Conservation (phyloP, 2,113 vertebrate species). For the Emydocephalus ijimae region DNA sequence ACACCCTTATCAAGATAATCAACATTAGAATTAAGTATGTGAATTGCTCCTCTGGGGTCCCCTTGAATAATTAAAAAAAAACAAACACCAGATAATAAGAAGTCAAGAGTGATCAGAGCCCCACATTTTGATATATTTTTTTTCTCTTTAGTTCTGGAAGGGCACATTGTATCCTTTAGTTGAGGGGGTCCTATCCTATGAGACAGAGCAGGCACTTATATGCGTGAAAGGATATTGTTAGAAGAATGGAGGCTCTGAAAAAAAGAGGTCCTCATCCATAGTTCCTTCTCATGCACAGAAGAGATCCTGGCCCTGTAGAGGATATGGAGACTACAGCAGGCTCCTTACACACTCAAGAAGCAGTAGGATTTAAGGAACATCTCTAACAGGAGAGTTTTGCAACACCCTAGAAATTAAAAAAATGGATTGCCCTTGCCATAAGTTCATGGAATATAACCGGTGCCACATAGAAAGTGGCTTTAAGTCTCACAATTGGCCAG, state of each 20-base stretch:
- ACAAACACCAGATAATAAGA: not conserved
- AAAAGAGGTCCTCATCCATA: not conserved
- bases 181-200: not conserved
- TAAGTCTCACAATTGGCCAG: slow-evolving; percentile 7
- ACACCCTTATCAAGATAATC: not conserved
- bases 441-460: slow-evolving; percentile 3
- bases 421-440: not conserved
- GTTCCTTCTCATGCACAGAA: slow-evolving; percentile 21
- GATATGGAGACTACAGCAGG: not conserved
- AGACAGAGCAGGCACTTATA: slow-evolving; percentile 9
- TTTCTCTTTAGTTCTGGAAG: not conserved
- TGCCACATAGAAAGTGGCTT: slow-evolving; percentile 29
- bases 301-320: slow-evolving; percentile 6
- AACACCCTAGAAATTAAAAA: not conserved
- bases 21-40: not conserved
- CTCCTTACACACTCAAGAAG: not conserved
- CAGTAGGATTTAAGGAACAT: not conserved
- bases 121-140: not conserved
- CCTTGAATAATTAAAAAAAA: not conserved
- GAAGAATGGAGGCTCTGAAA: not conserved
- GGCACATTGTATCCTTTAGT: not conserved
- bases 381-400: not conserved
- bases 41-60: not conserved
- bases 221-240: slow-evolving; percentile 2
- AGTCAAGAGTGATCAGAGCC: not conserved